Percentiles rank a stretch among this genome's conserved stretches.
phyloP scores from a whole-genome alignment of 2,797 vertebrate species.

The Hypotaenidia philippensis region DNA sequence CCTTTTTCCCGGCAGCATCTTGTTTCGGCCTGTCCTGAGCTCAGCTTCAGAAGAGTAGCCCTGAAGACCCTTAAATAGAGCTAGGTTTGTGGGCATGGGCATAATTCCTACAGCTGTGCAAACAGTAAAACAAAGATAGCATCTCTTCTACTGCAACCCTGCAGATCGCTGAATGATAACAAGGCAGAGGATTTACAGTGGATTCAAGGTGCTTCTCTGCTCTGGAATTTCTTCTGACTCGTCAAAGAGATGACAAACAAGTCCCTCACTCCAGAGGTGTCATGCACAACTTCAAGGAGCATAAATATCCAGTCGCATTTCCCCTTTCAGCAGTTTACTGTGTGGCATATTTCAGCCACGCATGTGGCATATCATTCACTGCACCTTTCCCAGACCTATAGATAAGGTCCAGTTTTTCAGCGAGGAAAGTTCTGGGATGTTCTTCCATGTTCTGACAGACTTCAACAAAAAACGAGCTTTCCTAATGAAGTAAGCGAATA shows the following conservation, averaged over 20 bases:
- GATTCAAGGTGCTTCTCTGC: conserved; percentile 48
- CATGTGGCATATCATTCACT: background rate
- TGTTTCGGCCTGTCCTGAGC: background rate
- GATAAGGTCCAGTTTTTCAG: background rate
- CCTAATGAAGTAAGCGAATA: background rate
- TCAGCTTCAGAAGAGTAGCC: background rate
- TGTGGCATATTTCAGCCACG: conserved; percentile 9
- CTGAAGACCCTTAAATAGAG: conserved; percentile 53
- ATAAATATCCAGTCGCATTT: conserved; percentile 56
- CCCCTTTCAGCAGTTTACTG: background rate
- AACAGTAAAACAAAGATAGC: conserved; percentile 42
- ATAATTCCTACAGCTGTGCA: conserved; percentile 57
- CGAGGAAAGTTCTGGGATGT: background rate
- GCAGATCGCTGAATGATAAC: conserved; percentile 65
- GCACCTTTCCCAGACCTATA: background rate
- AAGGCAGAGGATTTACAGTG: conserved; percentile 66
- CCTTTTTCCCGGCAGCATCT: background rate
- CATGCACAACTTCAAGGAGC: background rate
- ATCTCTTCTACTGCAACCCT: conserved; percentile 17
- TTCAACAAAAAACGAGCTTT: background rate
- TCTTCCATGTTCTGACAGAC: background rate
- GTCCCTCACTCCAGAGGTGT: conserved; percentile 43
- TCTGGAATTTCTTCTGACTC: conserved; percentile 58
- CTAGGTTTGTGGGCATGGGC: background rate
- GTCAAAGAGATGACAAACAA: conserved; percentile 69